Percentiles rank a stretch among this genome's conserved stretches.
Conservation (phyloP, 2,888 invertebrate genomes). For the Habroteleia sp. region DNA sequence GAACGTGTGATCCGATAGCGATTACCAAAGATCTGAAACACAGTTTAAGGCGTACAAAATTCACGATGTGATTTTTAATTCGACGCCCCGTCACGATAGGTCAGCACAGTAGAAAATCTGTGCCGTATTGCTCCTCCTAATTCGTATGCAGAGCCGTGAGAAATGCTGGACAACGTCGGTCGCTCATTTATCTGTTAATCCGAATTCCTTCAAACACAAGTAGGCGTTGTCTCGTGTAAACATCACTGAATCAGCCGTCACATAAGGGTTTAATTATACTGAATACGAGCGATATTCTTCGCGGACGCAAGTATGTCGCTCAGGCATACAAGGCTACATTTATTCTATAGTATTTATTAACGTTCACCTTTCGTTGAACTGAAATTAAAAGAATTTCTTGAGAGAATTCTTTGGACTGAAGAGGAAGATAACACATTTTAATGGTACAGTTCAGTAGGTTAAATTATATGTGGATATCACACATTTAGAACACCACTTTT, state of each 20-base stretch:
- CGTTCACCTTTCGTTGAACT: conserved; percentile 43
- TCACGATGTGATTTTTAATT: conserved; percentile 34
- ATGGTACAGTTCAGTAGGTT: too few relatives aligned
- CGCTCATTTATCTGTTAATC: conserved; percentile 50
- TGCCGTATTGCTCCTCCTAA: conserved; percentile 41
- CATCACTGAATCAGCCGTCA: conserved; percentile 60
- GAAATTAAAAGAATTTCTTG: conserved; percentile 15
- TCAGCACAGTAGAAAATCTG: conserved; percentile 41
- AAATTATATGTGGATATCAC: too few relatives aligned
- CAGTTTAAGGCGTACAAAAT: conserved; percentile 11
- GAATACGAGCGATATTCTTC: conserved; percentile 23
- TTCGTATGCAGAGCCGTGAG: conserved; percentile 46
- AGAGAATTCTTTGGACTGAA: conserved; percentile 9
- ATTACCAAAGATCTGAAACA: conserved; percentile 24
- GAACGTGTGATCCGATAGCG: conserved; percentile 34
- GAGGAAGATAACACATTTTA: too few relatives aligned
- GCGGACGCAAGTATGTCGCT: conserved; percentile 72
- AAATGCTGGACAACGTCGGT: conserved; percentile 24
- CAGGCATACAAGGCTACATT: conserved; percentile 70
- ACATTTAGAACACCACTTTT: too few relatives aligned
- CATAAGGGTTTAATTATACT: conserved; percentile 67
- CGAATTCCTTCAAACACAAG: conserved; percentile 47
- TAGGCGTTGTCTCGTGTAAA: conserved; percentile 57
- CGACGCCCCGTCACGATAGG: conserved; percentile 39
- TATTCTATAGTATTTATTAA: conserved; percentile 47